Evolutionary conservation across 2,797 vertebrate species (phyloP).

Genomic region (Cacajao melanocephalus): DNA sequence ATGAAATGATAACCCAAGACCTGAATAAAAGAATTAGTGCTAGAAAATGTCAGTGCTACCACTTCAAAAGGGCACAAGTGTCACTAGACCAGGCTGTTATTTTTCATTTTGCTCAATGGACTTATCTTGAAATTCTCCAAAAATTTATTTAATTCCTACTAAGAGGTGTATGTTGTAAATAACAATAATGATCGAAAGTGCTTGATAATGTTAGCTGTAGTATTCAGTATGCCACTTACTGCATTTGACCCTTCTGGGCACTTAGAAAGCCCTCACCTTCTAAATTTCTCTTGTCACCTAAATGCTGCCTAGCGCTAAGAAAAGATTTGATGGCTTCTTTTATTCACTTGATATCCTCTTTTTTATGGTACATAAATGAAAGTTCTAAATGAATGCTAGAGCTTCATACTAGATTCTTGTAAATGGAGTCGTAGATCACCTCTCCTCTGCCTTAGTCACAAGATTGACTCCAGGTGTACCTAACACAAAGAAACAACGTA

Average conservation of each 20-base stretch:
- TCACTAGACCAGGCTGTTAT: not conserved
- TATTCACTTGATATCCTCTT: slow-evolving; percentile 21
- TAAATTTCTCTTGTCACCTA: not conserved
- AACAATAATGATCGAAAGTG: slow-evolving; percentile 26
- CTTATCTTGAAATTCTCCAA: slow-evolving; percentile 42
- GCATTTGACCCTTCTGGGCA: not conserved
- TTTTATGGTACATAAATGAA: not conserved
- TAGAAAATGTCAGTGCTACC: not conserved
- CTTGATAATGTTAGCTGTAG: slow-evolving; percentile 45
- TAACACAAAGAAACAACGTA: not conserved
- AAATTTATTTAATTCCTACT: not conserved
- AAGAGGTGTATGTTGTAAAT: slow-evolving; percentile 61
- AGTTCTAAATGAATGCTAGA: not conserved
- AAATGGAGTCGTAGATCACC: not conserved
- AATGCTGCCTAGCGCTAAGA: slow-evolving; percentile 33
- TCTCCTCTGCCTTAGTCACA: not conserved
- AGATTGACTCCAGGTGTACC: not conserved
- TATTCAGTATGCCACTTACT: slow-evolving; percentile 23
- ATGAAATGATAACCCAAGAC: slow-evolving; percentile 41
- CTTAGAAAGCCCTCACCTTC: not conserved
- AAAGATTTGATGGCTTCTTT: slow-evolving; percentile 15
- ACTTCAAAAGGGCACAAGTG: slow-evolving; percentile 4
- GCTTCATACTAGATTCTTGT: not conserved
- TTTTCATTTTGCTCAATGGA: slow-evolving; percentile 38
- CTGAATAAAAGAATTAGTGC: slow-evolving; percentile 54